Evolutionary conservation across 1,140 invertebrate species (phyloP), one percentile per base, ranked within the genome.

Genomic region (Atta colombica): DNA sequence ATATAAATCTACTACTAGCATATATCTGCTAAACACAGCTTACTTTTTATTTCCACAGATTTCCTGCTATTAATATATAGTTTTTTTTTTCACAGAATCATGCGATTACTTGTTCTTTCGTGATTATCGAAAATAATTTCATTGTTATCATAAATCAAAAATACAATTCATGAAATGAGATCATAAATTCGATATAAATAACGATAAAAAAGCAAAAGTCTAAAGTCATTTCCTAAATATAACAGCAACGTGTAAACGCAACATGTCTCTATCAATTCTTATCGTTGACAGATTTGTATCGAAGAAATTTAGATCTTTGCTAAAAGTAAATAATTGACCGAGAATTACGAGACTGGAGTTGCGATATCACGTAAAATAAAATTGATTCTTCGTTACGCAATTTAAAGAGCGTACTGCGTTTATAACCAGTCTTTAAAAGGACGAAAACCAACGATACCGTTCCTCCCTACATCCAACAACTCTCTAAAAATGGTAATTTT

Each of bases 401-500:
- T 63, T 84, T 51, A 61, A 74, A 74, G 55, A 71, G 45, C 55
- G 18, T 25, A 18, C 39, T 21, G 53, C 25, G 39, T 39, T 63
- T 35, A 58, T 39, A 60, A 51, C 18, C 25, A 28, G 58, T 51
- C 80, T 74, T 74, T 63, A 61, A 84, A 75, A 84, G 80, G 69
- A 84, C 39, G 55, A 84, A 63, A 84, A 74, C 2, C n/a, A 10
- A 35, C 53, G 39, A 4, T 7, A 77, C 75, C 55, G 3, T 55
- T 8, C 68, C 68, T 74, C 35, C 35, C 12, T 31, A 31, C 4
- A 31, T 2, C 21, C 35, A 39, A 74, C 12, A n/a, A 3, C 39
- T 84, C 72, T 74, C 80, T 84, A 74, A 74, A 84, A 75, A 84
- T 75, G 80, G 69, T 51, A 63, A 25, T 28, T 55, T 39, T 74